Evolutionary conservation across 2,888 invertebrate genomes (phyloP), one percentile per base, ranked within the genome.

Genomic region (Rotaria sp.): DNA sequence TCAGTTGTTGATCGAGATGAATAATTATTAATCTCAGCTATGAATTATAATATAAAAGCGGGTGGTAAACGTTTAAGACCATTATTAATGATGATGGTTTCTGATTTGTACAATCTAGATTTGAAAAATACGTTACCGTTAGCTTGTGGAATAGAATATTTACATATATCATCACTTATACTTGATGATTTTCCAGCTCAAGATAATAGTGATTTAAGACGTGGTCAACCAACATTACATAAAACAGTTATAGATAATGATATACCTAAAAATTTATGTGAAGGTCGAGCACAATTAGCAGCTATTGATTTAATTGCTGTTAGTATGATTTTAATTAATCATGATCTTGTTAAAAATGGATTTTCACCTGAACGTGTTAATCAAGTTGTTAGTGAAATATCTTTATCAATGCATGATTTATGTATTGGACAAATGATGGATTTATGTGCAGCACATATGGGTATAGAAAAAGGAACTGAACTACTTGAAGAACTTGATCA

Each of bases 131-230:
- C 50, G 24, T 48, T 85, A 38, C 67, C 52, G n/a, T 48, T 85
- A 35, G 85, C 48, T 21, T 48, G 48, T 48, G 67, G 74, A 1
- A 74, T 85, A n/a, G 85, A 85, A 85, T 74, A 50, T 50, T 41
- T 85, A 10, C 85, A 85, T 67, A 75, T 52, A 13, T 85, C 52
- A 26, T 48, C 74, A 18, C 50, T 85, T 18, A 74, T 85, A 24
- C n/a, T 55, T n/a, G 85, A 85, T 74, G 85, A 85, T 74, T n/a
- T 85, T 26, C 85, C 85, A 18, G 67, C 67, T 74, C 52, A 55
- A 45, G 85, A 85, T 48, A 85, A 85, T 38, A 57, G 57, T 50
- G 85, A 85, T 57, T 38, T 74, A 41, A 74, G 85, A 52, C 59
- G 85, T 45, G 85, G 85, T 38, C 30, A 50, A 50, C 75, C 75